Conservation (phyloP, 2,797 vertebrate genomes). For the Hoplostethus mediterraneus region DNA sequence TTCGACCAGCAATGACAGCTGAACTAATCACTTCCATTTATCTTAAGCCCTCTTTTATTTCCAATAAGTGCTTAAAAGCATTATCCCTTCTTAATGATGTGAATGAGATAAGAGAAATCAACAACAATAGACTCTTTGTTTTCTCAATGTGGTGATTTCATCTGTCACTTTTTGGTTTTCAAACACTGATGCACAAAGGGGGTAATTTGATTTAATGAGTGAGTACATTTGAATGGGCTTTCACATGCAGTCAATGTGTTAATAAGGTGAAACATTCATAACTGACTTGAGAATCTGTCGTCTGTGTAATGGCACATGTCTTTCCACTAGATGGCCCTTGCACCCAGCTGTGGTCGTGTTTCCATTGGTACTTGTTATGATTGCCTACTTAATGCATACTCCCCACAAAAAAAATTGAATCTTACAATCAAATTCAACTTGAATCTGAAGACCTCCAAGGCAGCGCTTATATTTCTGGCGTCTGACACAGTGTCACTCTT, state of each 20-base stretch:
- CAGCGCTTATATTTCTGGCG: neutral
- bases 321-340: constrained; percentile 85
- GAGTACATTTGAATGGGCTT: neutral
- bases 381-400: constrained; percentile 24
- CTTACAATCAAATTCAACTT: constrained; percentile 4
- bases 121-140: neutral
- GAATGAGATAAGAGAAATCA: neutral
- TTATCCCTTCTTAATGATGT: neutral
- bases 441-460: too few species aligned
- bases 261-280: neutral
- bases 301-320: constrained; percentile 66
- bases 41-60: neutral
- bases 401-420: constrained; percentile 10
- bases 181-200: neutral
- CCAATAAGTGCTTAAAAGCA: constrained; percentile 20
- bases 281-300: constrained; percentile 36
- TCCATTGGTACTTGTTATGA: constrained; percentile 54
- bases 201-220: neutral
- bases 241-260: too few species aligned
- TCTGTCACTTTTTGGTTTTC: neutral
- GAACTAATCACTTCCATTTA: constrained; percentile 27
- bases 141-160: neutral
- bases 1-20: constrained; percentile 1
- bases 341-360: constrained; percentile 68
- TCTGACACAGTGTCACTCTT: neutral